Percentiles rank a stretch among this genome's conserved stretches.
phyloP scores from a whole-genome alignment of 2,888 invertebrate species.

The Alloplasta piceator region DNA sequence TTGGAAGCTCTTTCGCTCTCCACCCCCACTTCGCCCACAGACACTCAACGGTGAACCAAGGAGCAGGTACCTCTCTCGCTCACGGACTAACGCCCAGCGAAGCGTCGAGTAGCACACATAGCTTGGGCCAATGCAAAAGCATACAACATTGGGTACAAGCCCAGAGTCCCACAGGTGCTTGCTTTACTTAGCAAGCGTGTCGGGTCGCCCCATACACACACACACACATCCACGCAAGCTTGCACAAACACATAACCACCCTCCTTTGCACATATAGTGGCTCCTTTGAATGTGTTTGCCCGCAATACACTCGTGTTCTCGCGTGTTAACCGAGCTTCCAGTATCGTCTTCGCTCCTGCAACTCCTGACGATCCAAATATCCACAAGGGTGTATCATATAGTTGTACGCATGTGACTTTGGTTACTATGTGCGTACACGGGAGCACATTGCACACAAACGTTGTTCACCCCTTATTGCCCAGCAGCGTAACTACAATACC shows the following conservation, averaged over 20 bases:
- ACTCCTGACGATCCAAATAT: not conserved
- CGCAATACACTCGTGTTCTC: slow-evolving; percentile 47
- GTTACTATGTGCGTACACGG: not conserved
- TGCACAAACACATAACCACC: not conserved
- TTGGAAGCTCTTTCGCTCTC: slow-evolving; percentile 44
- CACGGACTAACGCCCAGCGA: slow-evolving; percentile 60
- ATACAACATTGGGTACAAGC: slow-evolving; percentile 17
- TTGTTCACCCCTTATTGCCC: slow-evolving; percentile 13
- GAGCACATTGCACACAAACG: slow-evolving; percentile 11
- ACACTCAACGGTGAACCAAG: not conserved
- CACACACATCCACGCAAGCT: not conserved
- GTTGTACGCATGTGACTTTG: not conserved
- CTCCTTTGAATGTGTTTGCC: slow-evolving; percentile 39
- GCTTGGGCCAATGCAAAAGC: not conserved
- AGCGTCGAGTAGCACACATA: slow-evolving; percentile 41
- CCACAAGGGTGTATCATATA: slow-evolving; percentile 3
- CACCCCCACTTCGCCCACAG: slow-evolving; percentile 20
- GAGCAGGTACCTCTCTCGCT: slow-evolving; percentile 25
- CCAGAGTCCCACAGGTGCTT: slow-evolving; percentile 65
- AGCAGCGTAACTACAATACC: slow-evolving; percentile 32
- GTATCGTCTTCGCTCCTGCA: slow-evolving; percentile 54
- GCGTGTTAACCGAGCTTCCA: slow-evolving; percentile 42
- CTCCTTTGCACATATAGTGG: not conserved
- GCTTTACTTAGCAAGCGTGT: slow-evolving; percentile 66
- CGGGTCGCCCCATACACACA: slow-evolving; percentile 25